Percentiles rank a stretch among this genome's conserved stretches.
phyloP scores from a whole-genome alignment of 1,140 invertebrate species.

The Ganaspis sp. region DNA sequence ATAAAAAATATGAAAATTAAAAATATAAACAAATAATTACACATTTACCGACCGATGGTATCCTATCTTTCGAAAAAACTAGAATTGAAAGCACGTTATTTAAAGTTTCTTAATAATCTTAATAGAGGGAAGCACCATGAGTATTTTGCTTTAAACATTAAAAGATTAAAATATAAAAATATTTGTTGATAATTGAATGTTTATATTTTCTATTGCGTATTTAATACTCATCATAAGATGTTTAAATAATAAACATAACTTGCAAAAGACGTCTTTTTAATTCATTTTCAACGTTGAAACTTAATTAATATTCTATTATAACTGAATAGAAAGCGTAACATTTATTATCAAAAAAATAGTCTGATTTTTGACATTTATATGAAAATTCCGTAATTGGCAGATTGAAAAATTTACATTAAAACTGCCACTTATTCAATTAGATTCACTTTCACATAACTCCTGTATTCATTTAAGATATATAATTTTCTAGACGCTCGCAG shows the following conservation, averaged over 20 bases:
- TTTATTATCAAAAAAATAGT: not conserved
- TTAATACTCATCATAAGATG: no score
- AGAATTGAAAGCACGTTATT: no score
- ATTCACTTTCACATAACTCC: constrained; percentile 22
- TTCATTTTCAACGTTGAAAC: not conserved
- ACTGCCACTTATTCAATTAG: constrained; percentile 22
- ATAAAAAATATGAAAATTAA: no score
- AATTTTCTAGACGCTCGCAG: not conserved
- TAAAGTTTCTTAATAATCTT: no score
- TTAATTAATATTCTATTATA: not conserved
- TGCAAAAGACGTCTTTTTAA: no score
- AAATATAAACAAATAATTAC: no score
- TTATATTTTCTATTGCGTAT: no score
- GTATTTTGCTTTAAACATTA: not conserved
- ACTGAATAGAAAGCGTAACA: not conserved
- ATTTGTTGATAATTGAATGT: no score
- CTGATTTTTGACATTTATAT: not conserved
- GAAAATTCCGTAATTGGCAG: not conserved
- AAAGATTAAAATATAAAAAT: not conserved
- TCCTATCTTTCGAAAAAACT: no score
- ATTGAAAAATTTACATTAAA: not conserved
- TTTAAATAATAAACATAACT: no score
- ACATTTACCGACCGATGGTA: not conserved
- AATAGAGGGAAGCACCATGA: not conserved
- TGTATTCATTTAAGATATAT: constrained; percentile 18